Percentiles rank a stretch among this genome's conserved stretches.
Conservation (phyloP, 2,797 vertebrate genomes). For the Parambassis ranga region DNA sequence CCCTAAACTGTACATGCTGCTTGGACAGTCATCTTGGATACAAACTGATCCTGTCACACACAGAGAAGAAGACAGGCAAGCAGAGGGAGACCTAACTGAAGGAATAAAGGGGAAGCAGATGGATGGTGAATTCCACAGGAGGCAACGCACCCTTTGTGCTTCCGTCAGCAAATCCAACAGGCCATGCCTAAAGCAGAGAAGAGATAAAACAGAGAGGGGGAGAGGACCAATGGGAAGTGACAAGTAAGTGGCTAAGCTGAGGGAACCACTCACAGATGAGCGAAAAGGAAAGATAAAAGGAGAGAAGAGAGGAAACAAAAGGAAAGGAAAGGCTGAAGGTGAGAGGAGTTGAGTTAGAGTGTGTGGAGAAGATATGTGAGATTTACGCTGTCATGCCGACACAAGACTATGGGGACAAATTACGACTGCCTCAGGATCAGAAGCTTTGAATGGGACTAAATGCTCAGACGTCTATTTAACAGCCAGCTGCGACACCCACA, state of each 20-base stretch:
- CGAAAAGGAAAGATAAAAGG: not conserved
- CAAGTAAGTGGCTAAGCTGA: constrained; percentile 24
- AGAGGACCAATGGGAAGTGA: constrained; percentile 20
- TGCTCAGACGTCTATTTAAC: constrained; percentile 35
- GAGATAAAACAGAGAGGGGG: constrained; percentile 18
- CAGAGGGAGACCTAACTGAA: constrained; percentile 8
- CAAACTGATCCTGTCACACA: constrained; percentile 4
- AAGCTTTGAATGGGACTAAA: constrained; percentile 36
- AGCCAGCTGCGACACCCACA: constrained; percentile 56
- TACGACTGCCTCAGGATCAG: constrained; percentile 9
- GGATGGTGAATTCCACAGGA: constrained; percentile 51
- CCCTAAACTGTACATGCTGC: not conserved
- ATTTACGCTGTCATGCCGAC: constrained; percentile 18
- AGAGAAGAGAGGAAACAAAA: not conserved
- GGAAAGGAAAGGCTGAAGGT: not conserved
- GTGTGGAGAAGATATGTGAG: constrained; percentile 27
- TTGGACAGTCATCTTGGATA: not conserved
- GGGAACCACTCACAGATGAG: constrained; percentile 35
- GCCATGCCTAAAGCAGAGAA: constrained; percentile 34
- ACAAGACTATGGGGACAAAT: constrained; percentile 20
- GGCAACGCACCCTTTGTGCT: constrained; percentile 49
- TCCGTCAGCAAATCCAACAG: constrained; percentile 65
- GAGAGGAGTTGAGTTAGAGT: not conserved
- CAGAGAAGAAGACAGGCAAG: not conserved
- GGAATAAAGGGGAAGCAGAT: constrained; percentile 45